Conservation (phyloP, 2,888 invertebrate genomes). For the Bursaphelenchus okinawaensis region DNA sequence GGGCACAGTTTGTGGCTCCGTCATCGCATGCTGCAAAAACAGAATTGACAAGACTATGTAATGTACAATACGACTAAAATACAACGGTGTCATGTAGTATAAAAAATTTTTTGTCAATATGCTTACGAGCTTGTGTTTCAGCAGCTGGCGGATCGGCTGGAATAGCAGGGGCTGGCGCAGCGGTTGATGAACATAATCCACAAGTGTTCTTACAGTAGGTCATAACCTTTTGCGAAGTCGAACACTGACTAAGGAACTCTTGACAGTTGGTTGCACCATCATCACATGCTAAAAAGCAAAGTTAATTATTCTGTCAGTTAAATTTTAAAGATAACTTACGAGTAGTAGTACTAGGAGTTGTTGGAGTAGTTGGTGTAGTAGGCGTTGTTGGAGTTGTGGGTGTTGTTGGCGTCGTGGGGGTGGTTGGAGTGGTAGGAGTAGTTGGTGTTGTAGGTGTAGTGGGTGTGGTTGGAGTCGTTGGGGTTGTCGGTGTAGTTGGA, state of each 20-base stretch:
- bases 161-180: background rate
- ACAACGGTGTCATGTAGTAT: no score
- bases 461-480: background rate
- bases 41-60: no score
- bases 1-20: background rate
- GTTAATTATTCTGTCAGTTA: background rate
- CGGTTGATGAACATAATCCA: background rate
- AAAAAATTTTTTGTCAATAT: no score
- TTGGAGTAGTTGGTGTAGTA: background rate
- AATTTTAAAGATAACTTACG: background rate
- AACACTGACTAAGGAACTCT: background rate
- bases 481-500: background rate
- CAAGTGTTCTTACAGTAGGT: background rate
- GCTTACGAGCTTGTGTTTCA: background rate
- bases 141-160: background rate
- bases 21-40: background rate
- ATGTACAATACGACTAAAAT: no score
- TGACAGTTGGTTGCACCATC: background rate
- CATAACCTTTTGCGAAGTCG: background rate
- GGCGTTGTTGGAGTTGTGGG: background rate
- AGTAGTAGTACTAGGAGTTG: background rate
- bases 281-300: background rate
- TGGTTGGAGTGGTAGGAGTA: background rate
- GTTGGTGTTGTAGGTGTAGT: background rate
- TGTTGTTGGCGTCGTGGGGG: background rate